Conservation (phyloP, 2,113 vertebrate species). For the Paramormyrops kingsleyae region DNA sequence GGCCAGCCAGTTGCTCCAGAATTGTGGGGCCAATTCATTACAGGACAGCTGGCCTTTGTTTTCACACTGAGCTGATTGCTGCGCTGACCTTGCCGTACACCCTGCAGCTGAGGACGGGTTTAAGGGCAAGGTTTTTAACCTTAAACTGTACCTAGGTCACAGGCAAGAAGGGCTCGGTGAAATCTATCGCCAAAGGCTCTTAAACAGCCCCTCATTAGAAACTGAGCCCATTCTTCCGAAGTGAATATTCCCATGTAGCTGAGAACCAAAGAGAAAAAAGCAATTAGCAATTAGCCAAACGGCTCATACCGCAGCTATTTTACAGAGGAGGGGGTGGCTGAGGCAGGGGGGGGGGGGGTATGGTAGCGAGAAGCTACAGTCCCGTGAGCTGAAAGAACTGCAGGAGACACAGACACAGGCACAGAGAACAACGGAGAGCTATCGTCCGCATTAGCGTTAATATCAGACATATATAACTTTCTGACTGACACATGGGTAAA, state of each 20-base stretch:
- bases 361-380: not conserved
- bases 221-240: not conserved
- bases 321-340: not conserved
- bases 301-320: not conserved
- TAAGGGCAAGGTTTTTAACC: constrained; percentile 68
- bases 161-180: constrained; percentile 40
- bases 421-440: not conserved
- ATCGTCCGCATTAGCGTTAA: not conserved
- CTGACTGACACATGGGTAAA: not conserved
- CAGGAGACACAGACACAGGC: not conserved
- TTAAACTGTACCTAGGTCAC: constrained; percentile 56
- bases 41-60: constrained; percentile 56
- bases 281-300: not conserved
- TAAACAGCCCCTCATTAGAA: constrained; percentile 23
- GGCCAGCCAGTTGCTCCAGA: constrained; percentile 20
- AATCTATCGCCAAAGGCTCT: constrained; percentile 27
- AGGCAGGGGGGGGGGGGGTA: not conserved
- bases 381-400: not conserved
- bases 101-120: constrained; percentile 53
- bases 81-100: constrained; percentile 64
- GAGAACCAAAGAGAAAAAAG: not conserved
- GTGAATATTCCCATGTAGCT: not conserved
- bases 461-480: not conserved
- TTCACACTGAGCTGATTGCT: constrained; percentile 48
- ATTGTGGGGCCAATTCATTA: constrained; percentile 55